Evolutionary conservation across 2,888 invertebrate genomes (phyloP), one percentile per base, ranked within the genome.

Genomic region (Halictus ligatus): DNA sequence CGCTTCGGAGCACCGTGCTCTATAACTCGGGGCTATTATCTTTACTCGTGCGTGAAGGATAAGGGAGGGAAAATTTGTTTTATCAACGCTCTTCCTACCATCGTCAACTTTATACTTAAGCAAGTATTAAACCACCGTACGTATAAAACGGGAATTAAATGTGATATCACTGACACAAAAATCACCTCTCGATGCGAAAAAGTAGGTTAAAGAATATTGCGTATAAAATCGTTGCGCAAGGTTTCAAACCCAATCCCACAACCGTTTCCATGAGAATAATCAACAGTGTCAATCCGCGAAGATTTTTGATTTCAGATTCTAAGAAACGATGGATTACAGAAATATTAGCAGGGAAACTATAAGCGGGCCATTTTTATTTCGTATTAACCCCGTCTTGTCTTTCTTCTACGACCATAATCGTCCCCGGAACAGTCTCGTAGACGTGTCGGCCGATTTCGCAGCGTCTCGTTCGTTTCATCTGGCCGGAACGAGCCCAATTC

Each of bases 351-450:
- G 35, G 35, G 35, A 35, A 35, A 35, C 35, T 25, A 25, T 60
- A 12, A 25, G 25, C n/a, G 7, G 83, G 80, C 0, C 8, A 29
- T 67, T 18, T 67, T 67, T 67, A 29, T 18, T 67, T 35, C 18
- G 15, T 29, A 29, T 35, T 67, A 29, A 35, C 15, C 13, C 1
- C 18, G 15, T 35, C 67, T 92, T 92, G 90, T 89, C 89, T 89
- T 73, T 80, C 54, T 35, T 18, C 12, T 29, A 71, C 50, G 91
- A 92, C 88, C 92, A 93, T 93, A 92, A 92, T 91, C 90, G 89
- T 90, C 88, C 83, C 74, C 71, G 81, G 64, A 75, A 89, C 91
- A 91, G 93, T 93, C 90, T 92, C 92, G 92, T 93, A 92, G 92
- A 90, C 90, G 86, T 83, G 85, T 86, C 84, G 78, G 84, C 80